phyloP scores from a whole-genome alignment of 2,888 invertebrate genomes.

The Galerucella calmariensis region DNA sequence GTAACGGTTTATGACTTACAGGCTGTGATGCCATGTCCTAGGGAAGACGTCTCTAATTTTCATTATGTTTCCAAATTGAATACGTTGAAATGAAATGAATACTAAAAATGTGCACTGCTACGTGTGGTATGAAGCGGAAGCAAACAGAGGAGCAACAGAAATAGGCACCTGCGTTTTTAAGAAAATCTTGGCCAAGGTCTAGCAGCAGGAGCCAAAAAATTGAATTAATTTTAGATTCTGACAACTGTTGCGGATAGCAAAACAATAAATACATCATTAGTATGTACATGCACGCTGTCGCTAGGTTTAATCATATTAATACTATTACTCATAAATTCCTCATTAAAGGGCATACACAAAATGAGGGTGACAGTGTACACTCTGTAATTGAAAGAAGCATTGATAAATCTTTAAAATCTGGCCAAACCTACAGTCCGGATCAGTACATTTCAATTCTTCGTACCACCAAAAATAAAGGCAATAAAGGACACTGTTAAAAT shows the following conservation, averaged over 20 bases:
- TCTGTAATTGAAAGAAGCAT: constrained; percentile 10
- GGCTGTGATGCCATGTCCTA: constrained; percentile 27
- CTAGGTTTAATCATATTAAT: too few relatives aligned
- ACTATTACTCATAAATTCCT: constrained; percentile 14
- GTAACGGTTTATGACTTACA: constrained; percentile 21
- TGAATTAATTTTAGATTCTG: constrained; percentile 24
- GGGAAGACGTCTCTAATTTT: constrained; percentile 31
- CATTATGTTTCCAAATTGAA: constrained; percentile 37
- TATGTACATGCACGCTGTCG: too few relatives aligned
- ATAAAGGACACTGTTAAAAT: background rate
- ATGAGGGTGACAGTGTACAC: constrained; percentile 29
- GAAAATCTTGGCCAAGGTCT: background rate
- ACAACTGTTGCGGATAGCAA: constrained; percentile 25
- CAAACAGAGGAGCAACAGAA: constrained; percentile 31
- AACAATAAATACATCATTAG: background rate
- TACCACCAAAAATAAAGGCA: background rate
- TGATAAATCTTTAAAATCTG: background rate
- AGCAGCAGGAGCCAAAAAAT: constrained; percentile 23
- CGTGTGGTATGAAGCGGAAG: constrained; percentile 9
- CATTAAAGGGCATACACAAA: constrained; percentile 28
- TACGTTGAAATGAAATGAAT: constrained; percentile 32
- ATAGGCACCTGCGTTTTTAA: constrained; percentile 35
- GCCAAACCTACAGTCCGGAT: constrained; percentile 9
- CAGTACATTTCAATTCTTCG: constrained; percentile 1
- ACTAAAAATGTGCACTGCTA: constrained; percentile 28